Conservation (phyloP, 2,888 invertebrate genomes). For the Ryuthela nishihirai region DNA sequence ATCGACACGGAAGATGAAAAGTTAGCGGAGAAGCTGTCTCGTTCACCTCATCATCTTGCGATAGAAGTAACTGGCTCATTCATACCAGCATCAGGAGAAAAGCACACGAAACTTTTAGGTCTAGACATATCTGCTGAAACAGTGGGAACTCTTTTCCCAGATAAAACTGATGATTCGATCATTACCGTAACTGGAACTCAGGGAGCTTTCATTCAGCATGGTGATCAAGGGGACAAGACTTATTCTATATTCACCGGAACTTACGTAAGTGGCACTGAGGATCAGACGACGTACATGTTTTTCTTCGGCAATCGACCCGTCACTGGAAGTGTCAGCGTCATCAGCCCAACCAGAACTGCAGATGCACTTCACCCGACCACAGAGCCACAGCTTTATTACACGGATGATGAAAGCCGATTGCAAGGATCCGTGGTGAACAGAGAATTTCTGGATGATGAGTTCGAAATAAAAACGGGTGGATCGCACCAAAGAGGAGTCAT, state of each 20-base stretch:
- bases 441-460: too few species aligned
- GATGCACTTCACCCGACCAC: neutral
- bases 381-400: too few species aligned
- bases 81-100: conserved; percentile 6
- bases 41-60: too few species aligned
- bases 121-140: conserved; percentile 13
- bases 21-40: too few species aligned
- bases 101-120: conserved; percentile 18
- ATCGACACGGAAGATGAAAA: too few species aligned
- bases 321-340: conserved; percentile 15
- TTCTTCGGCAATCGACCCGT: conserved; percentile 46
- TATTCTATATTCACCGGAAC: conserved; percentile 48
- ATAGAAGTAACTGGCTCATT: conserved; percentile 23
- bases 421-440: too few species aligned
- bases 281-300: conserved; percentile 47
- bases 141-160: conserved; percentile 13
- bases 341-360: neutral
- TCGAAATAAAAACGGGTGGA: too few species aligned
- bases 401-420: too few species aligned
- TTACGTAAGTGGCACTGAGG: conserved; percentile 43
- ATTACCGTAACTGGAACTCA: conserved; percentile 47
- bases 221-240: conserved; percentile 42
- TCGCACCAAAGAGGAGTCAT: too few species aligned
- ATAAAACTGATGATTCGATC: conserved; percentile 25
- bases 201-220: conserved; percentile 45